A percentile compares a stretch with the other conserved stretches of the same genome.
These are phyloP conservation scores for Drosophila sp. DNA, from an alignment of 1,140 invertebrate species.

Conservation along the genomic window DNA sequence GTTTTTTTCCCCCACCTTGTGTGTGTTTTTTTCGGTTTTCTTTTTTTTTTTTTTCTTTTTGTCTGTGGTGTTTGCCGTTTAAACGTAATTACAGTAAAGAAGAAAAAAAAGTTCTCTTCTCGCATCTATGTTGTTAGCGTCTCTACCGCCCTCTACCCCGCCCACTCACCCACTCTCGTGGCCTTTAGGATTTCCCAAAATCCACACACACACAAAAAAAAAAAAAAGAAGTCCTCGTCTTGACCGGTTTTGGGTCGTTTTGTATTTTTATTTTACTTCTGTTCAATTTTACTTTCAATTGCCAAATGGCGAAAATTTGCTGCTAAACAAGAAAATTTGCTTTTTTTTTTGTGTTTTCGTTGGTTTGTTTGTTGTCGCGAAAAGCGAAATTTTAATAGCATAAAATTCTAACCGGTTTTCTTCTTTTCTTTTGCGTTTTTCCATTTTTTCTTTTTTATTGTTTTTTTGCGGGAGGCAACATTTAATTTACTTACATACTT, in stretches of 20 bases:
- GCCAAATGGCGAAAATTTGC: constrained; percentile 47
- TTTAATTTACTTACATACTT: too few species aligned
- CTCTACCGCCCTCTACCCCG: background rate
- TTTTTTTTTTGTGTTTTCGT: background rate
- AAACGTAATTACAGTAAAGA: constrained; percentile 2
- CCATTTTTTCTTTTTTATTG: too few species aligned
- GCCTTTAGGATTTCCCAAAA: constrained; percentile 25
- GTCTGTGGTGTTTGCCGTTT: constrained; percentile 25
- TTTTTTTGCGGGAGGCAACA: constrained; percentile 4
- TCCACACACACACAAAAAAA: background rate
- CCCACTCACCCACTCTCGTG: constrained; percentile 11
- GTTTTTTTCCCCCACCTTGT: constrained; percentile 50
- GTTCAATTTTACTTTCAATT: constrained; percentile 75
- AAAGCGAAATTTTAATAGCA: constrained; percentile 71
- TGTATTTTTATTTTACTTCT: constrained; percentile 37
- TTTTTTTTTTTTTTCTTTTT: constrained; percentile 12
- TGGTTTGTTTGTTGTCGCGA: constrained; percentile 33
- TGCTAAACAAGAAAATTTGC: constrained; percentile 57
- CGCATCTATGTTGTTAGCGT: background rate
- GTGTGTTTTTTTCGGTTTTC: constrained; percentile 7
- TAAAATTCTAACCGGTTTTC: constrained; percentile 72
- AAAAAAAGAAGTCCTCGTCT: constrained; percentile 29
- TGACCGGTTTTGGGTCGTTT: constrained; percentile 17
- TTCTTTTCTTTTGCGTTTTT: constrained; percentile 21
- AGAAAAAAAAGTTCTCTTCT: background rate